Evolutionary conservation across 2,888 invertebrate genomes (phyloP).

Genomic region (Drosophila paracracens): DNA sequence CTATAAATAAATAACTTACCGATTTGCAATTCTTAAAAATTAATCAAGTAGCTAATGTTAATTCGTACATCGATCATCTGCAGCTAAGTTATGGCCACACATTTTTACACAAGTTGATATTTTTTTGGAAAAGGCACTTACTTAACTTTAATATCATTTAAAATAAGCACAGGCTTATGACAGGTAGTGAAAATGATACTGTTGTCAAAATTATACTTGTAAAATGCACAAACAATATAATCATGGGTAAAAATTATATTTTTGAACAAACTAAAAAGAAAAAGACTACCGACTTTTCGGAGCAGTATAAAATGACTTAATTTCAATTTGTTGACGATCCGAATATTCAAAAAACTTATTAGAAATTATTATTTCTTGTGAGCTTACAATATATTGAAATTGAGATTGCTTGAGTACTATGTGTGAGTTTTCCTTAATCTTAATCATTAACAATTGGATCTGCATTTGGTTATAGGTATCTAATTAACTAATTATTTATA

Average conservation of each 20-base stretch:
- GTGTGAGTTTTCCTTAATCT: neutral
- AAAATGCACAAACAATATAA: neutral
- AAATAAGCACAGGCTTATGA: neutral
- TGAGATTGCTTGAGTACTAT: neutral
- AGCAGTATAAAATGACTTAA: neutral
- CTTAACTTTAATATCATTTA: neutral
- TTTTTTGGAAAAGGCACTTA: neutral
- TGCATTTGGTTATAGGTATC: neutral
- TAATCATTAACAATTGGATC: neutral
- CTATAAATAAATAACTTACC: neutral
- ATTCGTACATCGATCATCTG: neutral
- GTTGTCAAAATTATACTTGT: neutral
- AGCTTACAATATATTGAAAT: neutral
- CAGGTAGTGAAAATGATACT: neutral
- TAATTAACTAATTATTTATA: neutral
- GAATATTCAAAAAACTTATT: neutral
- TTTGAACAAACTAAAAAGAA: neutral
- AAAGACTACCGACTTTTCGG: neutral
- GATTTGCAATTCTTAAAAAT: neutral
- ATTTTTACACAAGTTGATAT: neutral
- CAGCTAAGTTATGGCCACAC: too few species aligned
- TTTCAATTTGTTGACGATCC: neutral
- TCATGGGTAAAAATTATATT: conserved; percentile 2
- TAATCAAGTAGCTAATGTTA: neutral
- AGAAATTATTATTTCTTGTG: neutral